A percentile compares a stretch with the other conserved stretches of the same genome.
phyloP scores from a whole-genome alignment of 1,140 invertebrate genomes.

The Berghia stephanieae region DNA sequence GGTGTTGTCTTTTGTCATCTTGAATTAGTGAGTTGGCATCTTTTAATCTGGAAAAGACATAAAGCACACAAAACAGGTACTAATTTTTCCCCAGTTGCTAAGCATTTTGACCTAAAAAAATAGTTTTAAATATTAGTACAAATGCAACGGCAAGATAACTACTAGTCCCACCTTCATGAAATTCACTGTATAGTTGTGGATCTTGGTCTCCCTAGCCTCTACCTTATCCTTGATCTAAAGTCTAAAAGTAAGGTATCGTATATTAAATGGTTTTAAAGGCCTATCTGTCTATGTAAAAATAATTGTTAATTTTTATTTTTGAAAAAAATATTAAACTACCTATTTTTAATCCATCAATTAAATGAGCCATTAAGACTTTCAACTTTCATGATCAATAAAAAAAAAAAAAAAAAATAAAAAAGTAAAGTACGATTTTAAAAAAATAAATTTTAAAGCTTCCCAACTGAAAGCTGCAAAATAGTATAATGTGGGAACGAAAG shows the following conservation, averaged over 20 bases:
- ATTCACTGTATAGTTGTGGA: too few relatives aligned
- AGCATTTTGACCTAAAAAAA: neutral
- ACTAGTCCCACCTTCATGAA: too few relatives aligned
- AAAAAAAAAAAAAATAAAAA: conserved; percentile 12
- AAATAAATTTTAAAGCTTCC: too few relatives aligned
- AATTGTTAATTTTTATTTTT: neutral
- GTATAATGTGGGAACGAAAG: too few relatives aligned
- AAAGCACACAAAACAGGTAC: too few relatives aligned
- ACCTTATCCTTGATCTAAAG: neutral
- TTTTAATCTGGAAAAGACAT: neutral
- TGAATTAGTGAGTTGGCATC: neutral
- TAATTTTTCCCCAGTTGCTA: too few relatives aligned
- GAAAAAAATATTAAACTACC: neutral
- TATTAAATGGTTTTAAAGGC: neutral
- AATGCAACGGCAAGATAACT: too few relatives aligned
- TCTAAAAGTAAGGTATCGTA: neutral
- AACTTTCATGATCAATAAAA: neutral
- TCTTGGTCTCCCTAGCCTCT: neutral
- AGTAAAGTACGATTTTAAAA: too few relatives aligned
- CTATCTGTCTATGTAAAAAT: neutral
- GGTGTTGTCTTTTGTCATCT: neutral
- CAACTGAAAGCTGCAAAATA: too few relatives aligned
- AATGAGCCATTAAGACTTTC: conserved; percentile 11
- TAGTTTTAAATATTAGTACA: too few relatives aligned
- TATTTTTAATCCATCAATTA: neutral